A percentile compares a stretch with the other conserved stretches of the same genome.
These are phyloP conservation scores for Molorchus minor DNA, from an alignment of 2,888 invertebrate genomes.

Conservation along the genomic window DNA sequence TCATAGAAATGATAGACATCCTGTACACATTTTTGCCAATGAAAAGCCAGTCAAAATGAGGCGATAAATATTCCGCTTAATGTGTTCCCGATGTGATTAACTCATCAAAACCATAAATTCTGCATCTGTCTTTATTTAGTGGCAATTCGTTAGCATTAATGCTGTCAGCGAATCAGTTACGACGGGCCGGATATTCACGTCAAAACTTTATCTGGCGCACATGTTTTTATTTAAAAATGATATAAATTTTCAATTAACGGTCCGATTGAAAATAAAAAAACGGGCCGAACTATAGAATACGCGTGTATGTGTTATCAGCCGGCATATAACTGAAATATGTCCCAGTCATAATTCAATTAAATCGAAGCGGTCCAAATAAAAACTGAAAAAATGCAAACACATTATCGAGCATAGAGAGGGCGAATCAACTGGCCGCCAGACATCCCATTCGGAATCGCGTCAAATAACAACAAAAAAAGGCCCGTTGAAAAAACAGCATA, in stretches of 20 bases:
- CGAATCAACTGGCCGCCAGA: constrained; percentile 51
- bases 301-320: constrained; percentile 32
- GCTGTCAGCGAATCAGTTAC: constrained; percentile 6
- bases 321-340: constrained; percentile 48
- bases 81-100: no score
- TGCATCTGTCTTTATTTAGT: no score
- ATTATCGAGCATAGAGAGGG: constrained; percentile 47
- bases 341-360: constrained; percentile 51
- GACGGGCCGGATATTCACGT: constrained; percentile 9
- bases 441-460: constrained; percentile 51
- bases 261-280: constrained; percentile 29
- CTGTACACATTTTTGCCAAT: no score
- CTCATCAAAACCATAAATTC: no score
- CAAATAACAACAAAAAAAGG: constrained; percentile 49
- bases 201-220: constrained; percentile 15
- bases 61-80: no score
- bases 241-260: constrained; percentile 34
- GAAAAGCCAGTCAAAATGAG: no score
- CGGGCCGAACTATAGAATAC: constrained; percentile 6
- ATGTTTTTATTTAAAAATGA: constrained; percentile 22
- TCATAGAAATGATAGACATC: no score
- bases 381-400: constrained; percentile 49
- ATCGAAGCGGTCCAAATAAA: constrained; percentile 49
- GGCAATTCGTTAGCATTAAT: no score
- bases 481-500: constrained; percentile 46